Evolutionary conservation across 2,888 invertebrate species (phyloP), one percentile per base, ranked within the genome.

Genomic region (Geotrupes spiniger): DNA sequence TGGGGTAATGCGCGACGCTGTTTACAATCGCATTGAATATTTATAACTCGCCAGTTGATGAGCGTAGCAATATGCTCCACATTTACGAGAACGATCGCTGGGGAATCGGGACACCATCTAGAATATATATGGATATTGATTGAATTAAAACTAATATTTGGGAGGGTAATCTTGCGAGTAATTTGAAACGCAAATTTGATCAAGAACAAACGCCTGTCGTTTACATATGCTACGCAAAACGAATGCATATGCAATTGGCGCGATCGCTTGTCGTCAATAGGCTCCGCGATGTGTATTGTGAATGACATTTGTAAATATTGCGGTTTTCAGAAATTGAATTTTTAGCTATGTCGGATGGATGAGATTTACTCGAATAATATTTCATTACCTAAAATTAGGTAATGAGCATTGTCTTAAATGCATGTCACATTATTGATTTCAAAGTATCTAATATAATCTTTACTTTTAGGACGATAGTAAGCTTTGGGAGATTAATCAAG

Each of bases 1-100:
- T 39, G 42, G 48, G 53, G 50, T 54, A 53, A 48, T 56, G 52
- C 55, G 54, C 57, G 59, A 55, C 60, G 55, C 59, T 73, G 73
- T 73, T 73, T 73, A 72, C 73, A 72, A 68, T 71, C 71, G 68
- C 67, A 72, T 72, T 70, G 71, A 71, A 73, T 73, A 73, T 73
- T 74, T 73, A 73, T 74, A 69, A 70, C 70, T 67, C 70, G 73
- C 69, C 73, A 72, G 72, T 72, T 71, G 73, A 73, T 72, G 73
- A 74, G 71, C 73, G 72, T 68, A 71, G 72, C 73, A 73, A 74
- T 73, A 74, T 74, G 73, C 67, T 72, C 56, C 61, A 63, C 67
- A 71, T 72, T 71, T 72, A 68, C 69, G 63, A 57, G 63, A 66
- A 59, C 62, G 68, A 62, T 62, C 69, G 59, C 66, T 60, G 51